These are phyloP conservation scores for Metopolophium dirhodum DNA, from an alignment of 1,140 invertebrate species.

Conservation along the genomic window DNA sequence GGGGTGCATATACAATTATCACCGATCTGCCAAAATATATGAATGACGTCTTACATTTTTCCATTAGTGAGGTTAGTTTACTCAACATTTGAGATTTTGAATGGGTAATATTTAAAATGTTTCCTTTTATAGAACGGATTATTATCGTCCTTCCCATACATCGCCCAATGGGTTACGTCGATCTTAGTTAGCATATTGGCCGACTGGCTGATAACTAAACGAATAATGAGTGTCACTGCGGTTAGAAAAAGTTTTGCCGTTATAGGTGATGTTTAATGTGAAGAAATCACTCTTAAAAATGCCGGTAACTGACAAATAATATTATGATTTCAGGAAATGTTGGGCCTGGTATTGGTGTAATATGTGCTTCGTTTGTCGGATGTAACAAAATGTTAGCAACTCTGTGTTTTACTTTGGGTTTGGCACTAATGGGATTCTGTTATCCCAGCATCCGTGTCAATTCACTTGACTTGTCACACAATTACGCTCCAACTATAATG, in stretches of 20 bases:
- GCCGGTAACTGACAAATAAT: background rate
- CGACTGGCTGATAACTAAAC: constrained; percentile 68
- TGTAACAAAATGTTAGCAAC: constrained; percentile 70
- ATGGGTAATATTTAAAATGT: background rate
- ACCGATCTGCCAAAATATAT: constrained; percentile 87
- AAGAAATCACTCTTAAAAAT: background rate
- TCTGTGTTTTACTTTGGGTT: constrained; percentile 72
- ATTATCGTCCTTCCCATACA: constrained; percentile 69
- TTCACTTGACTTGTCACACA: constrained; percentile 78
- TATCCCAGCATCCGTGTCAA: constrained; percentile 77
- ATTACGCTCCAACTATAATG: constrained; percentile 80
- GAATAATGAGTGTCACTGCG: constrained; percentile 66
- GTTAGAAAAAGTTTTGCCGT: constrained; percentile 71
- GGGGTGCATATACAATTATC: constrained; percentile 86
- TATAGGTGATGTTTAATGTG: constrained; percentile 65
- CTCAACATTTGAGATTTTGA: background rate
- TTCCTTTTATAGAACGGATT: constrained; percentile 65
- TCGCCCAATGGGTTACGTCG: constrained; percentile 72
- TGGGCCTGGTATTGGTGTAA: constrained; percentile 77
- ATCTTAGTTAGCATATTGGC: constrained; percentile 68
- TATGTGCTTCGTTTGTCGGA: constrained; percentile 72
- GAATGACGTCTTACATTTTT: constrained; percentile 78
- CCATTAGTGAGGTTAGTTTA: constrained; percentile 70
- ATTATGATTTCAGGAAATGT: constrained; percentile 68
- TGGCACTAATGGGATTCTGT: constrained; percentile 74